Evolutionary conservation across 2,113 vertebrate genomes (phyloP).

Genomic region (Myotis yumanensis): DNA sequence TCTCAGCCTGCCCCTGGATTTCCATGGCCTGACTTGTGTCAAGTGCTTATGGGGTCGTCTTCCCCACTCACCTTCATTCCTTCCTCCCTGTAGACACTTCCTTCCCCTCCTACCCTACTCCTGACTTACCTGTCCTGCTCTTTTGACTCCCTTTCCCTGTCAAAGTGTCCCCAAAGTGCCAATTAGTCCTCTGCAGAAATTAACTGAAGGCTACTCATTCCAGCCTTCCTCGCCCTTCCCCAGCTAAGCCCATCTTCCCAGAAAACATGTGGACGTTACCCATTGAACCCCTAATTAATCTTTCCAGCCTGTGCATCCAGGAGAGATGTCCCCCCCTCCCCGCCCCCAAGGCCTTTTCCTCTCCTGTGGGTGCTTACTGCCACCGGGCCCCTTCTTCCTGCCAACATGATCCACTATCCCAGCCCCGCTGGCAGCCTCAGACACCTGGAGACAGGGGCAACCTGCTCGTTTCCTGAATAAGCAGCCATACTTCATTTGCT

Average conservation of each 20-base stretch:
- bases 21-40: not conserved
- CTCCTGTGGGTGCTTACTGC: not conserved
- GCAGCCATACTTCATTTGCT: not conserved
- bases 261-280: not conserved
- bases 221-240: not conserved
- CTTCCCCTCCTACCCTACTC: not conserved
- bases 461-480: not conserved
- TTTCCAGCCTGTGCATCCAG: not conserved
- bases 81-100: not conserved
- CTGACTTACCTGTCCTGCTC: not conserved
- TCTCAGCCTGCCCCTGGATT: not conserved
- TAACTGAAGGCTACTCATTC: not conserved
- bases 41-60: too few relatives aligned
- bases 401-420: not conserved
- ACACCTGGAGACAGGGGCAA: not conserved
- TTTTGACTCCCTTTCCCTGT: not conserved
- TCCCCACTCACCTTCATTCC: not conserved
- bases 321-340: not conserved
- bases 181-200: not conserved
- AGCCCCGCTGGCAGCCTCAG: not conserved
- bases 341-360: not conserved
- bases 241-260: not conserved
- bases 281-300: not conserved
- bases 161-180: not conserved
- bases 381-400: not conserved